Evolutionary conservation across 2,888 invertebrate species (phyloP).

Genomic region (Cyaniris semiargus): DNA sequence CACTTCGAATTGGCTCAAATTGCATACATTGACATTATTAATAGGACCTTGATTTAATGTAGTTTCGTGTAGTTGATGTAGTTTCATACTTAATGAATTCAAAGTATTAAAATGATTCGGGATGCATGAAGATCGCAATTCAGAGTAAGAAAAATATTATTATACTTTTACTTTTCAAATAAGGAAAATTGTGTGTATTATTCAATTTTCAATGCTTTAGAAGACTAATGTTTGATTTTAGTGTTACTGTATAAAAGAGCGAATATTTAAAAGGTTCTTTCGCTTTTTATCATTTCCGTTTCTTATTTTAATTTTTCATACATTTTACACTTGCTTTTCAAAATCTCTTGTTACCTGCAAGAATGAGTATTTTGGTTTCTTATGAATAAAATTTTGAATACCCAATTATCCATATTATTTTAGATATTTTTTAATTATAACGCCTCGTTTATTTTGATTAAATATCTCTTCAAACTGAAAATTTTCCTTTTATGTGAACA

Average conservation of each 20-base stretch:
- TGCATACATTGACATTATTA: conserved; percentile 14
- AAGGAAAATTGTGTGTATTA: not conserved
- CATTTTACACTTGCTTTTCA: not conserved
- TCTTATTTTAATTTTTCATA: not conserved
- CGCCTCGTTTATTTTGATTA: too few relatives aligned
- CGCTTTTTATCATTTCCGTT: not conserved
- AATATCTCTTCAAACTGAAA: too few relatives aligned
- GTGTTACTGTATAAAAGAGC: not conserved
- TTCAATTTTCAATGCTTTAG: not conserved
- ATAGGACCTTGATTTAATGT: not conserved
- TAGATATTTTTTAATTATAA: too few relatives aligned
- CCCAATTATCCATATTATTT: too few relatives aligned
- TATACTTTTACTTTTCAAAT: not conserved
- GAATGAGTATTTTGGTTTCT: not conserved
- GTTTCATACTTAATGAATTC: not conserved
- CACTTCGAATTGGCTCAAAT: conserved; percentile 25
- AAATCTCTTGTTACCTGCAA: not conserved
- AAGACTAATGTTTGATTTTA: not conserved
- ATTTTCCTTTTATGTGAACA: too few relatives aligned
- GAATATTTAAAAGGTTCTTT: not conserved
- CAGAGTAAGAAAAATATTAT: not conserved
- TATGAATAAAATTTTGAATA: not conserved
- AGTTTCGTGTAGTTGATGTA: not conserved
- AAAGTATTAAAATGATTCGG: not conserved
- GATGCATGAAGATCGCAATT: not conserved